Evolutionary conservation across 2,113 vertebrate species (phyloP), one percentile per base, ranked within the genome.

Genomic region (Paratilapia polleni): DNA sequence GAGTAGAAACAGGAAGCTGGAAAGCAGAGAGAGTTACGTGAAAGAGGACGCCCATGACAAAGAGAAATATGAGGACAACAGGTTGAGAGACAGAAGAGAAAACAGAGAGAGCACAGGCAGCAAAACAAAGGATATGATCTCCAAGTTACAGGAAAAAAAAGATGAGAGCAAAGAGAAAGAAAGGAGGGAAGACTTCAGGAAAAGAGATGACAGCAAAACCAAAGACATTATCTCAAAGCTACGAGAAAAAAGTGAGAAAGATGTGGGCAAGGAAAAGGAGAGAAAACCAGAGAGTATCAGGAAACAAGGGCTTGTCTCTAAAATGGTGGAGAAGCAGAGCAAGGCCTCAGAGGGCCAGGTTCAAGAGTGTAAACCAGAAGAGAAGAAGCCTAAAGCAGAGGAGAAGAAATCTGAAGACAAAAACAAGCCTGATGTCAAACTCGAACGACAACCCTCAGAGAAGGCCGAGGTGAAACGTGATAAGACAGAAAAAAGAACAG

Each of bases 161-260:
- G 93, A 95, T 1, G 93, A 95, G 1, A 76, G 64, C 17, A 92
- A 66, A 85, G 94, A 94, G 56, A 95, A 91, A 77, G 94, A 95
- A 4, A 93, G 34, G 81, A 95, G 62, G 66, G 95, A 95, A 7
- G 95, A 96, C 20, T 82, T 68, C 83, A 90, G 89, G 84, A 95
- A 83, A 74, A 93, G 86, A 66, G 94, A 95, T 10, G 95, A 96
- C 58, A 94, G 90, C 78, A 96, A 95, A 88, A 95, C 94, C 56
- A 96, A 94, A 77, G 95, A 95, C 62, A 93, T 96, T 62, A 96
- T 96, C 80, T 96, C 95, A 68, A 96, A 89, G 87, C 86, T 96
- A 9, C 88, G 89, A 36, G 95, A 93, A 58, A 96, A 95, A 77
- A 88, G 91, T 0, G 95, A 95, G 52, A 96, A 95, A 78, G 95